Evolutionary conservation across 1,140 invertebrate species (phyloP), one percentile per base, ranked within the genome.

Genomic region (Trichonephila clavipes): DNA sequence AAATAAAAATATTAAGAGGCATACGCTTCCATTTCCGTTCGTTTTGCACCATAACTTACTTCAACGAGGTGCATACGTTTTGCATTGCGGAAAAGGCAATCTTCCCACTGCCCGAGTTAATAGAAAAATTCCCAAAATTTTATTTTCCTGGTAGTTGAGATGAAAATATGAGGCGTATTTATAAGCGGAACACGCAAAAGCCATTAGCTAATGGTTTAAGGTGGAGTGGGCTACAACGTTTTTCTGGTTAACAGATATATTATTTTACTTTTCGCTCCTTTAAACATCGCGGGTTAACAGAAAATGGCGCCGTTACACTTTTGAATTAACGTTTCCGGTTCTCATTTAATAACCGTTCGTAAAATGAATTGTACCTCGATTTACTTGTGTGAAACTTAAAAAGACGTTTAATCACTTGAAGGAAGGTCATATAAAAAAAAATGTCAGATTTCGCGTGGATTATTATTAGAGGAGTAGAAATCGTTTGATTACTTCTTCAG

Each of bases 121-220:
- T 77, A 77, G 72, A 77, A 77, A 77, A 77, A 77, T 77, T 77
- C 72, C 72, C 12, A 77, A 77, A 77, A 34, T 77, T 77, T 77
- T 64, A 64, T 34, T 77, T 77, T 34, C 28, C 72, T 77, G 5
- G 3, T 40, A 77, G 72, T 77, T 40, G 72, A 77, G 34, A 77
- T 40, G 34, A 77, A 77, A 77, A 77, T 77, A 77, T 77, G 72
- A 77, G 28, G 72, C 28, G 14, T 77, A 40, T 77, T 77, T 77
- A 3, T 40, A 77, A 77, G 28, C 24, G 28, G 72, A 34, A 77
- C 72, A 77, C 34, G 72, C 72, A 77, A 77, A 77, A 40, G 72
- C 72, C 72, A 77, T 77, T 77, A 77, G 72, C 72, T 77, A 77
- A 77, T 77, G 72, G 72, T 77, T 40, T 34, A 77, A 77, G 34